These are phyloP conservation scores for Eupithecia insigniata DNA, from an alignment of 2,888 invertebrate species.

Conservation along the genomic window DNA sequence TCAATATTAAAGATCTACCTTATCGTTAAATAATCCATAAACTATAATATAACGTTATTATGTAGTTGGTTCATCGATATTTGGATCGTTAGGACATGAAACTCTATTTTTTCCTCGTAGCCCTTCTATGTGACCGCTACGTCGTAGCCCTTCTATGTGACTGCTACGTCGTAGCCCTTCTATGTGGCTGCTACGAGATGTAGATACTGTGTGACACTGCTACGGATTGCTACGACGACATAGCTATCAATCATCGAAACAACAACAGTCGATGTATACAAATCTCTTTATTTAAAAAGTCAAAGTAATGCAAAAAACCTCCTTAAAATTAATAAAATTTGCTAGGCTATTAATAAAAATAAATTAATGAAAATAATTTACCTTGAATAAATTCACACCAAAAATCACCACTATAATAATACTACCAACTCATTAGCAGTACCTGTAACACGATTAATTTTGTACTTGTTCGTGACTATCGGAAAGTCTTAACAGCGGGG, in stretches of 20 bases:
- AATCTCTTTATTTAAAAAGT: background rate
- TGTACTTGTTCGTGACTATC: background rate
- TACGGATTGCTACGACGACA: background rate
- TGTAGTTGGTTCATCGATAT: no score
- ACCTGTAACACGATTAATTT: background rate
- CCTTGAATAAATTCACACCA: no score
- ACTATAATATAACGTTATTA: no score
- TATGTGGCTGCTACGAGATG: no score
- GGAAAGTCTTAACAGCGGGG: background rate
- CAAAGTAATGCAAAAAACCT: background rate
- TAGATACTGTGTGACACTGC: no score
- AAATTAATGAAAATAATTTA: background rate
- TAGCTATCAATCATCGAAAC: background rate
- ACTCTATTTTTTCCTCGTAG: background rate
- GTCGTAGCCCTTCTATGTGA: no score
- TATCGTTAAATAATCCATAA: no score
- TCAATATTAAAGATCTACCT: background rate
- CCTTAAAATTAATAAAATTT: background rate
- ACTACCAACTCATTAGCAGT: background rate
- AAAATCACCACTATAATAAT: no score
- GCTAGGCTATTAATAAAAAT: background rate
- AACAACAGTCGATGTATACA: background rate
- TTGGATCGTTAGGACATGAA: background rate
- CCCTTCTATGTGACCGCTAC: background rate
- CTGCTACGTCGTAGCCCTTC: background rate